A percentile compares a stretch with the other conserved stretches of the same genome.
Conservation (phyloP, 2,797 vertebrate species). For the Acrocephalus scirpaceus region DNA sequence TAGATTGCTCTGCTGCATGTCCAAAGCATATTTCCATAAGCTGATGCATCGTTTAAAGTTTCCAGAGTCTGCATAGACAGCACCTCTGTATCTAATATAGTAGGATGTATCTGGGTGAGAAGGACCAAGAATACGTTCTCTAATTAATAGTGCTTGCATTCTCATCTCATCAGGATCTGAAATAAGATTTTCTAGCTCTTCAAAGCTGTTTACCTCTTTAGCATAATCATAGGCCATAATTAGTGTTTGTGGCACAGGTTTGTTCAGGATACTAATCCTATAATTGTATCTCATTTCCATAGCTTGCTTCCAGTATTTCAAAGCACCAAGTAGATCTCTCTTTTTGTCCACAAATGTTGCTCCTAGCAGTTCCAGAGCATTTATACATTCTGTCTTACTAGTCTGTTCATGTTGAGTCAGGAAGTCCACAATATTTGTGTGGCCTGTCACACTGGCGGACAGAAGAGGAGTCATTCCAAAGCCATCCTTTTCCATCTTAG, state of each 20-base stretch:
- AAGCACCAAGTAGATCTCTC: slow-evolving; percentile 92
- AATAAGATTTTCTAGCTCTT: slow-evolving; percentile 93
- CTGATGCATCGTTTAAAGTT: slow-evolving; percentile 98
- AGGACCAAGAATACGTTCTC: slow-evolving; percentile 94
- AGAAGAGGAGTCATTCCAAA: slow-evolving; percentile 97
- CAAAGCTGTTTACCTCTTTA: slow-evolving; percentile 88
- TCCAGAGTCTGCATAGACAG: slow-evolving; percentile 96
- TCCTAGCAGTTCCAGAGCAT: slow-evolving; percentile 93
- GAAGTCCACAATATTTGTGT: slow-evolving; percentile 97
- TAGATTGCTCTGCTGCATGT: slow-evolving; percentile 95
- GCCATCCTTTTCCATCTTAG: slow-evolving; percentile 96
- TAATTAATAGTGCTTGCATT: slow-evolving; percentile 96
- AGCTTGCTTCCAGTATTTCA: slow-evolving; percentile 97
- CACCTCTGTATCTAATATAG: slow-evolving; percentile 95
- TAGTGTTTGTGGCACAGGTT: slow-evolving; percentile 89
- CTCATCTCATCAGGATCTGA: slow-evolving; percentile 98
- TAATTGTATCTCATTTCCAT: slow-evolving; percentile 95
- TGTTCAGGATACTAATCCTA: slow-evolving; percentile 84
- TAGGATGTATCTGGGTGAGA: slow-evolving; percentile 98
- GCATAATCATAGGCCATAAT: slow-evolving; percentile 97
- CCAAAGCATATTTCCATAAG: slow-evolving; percentile 94
- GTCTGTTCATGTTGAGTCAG: slow-evolving; percentile 91
- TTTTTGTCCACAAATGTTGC: slow-evolving; percentile 98
- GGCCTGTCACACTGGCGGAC: slow-evolving; percentile 95
- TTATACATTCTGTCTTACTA: slow-evolving; percentile 87